phyloP scores from a whole-genome alignment of 2,888 invertebrate species.

The Pseudeuparius sepicola region DNA sequence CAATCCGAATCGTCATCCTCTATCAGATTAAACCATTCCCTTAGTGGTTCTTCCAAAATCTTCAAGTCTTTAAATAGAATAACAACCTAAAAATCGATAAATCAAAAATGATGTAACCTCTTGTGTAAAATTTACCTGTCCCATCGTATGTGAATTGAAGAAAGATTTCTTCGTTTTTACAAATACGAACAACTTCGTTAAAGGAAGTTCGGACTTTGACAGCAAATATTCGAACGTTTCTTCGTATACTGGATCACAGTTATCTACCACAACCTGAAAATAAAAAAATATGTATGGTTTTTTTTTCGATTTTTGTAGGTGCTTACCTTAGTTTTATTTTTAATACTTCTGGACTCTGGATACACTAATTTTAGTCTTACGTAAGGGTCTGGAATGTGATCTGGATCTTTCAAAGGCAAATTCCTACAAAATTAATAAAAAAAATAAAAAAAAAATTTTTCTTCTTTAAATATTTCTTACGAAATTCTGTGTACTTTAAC shows the following conservation, averaged over 20 bases:
- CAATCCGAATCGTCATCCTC: slow-evolving; percentile 26
- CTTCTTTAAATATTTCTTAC: slow-evolving; percentile 55
- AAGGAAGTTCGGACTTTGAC: slow-evolving; percentile 63
- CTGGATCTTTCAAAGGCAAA: slow-evolving; percentile 68
- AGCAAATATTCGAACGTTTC: slow-evolving; percentile 81
- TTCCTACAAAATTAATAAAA: slow-evolving; percentile 44
- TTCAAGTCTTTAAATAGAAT: slow-evolving; percentile 52
- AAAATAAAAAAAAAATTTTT: background rate
- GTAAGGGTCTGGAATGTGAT: slow-evolving; percentile 79
- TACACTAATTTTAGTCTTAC: slow-evolving; percentile 76
- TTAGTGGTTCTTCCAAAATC: slow-evolving; percentile 57
- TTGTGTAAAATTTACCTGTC: slow-evolving; percentile 28
- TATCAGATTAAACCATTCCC: slow-evolving; percentile 57
- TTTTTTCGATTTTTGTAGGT: too few species aligned
- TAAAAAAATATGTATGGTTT: slow-evolving; percentile 1
- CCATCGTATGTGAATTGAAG: slow-evolving; percentile 55
- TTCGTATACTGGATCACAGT: slow-evolving; percentile 79
- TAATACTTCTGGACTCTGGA: slow-evolving; percentile 59
- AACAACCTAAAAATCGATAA: slow-evolving; percentile 44
- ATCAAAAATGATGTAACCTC: background rate
- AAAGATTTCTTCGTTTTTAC: slow-evolving; percentile 74
- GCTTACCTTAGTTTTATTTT: slow-evolving; percentile 39
- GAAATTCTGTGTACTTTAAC: slow-evolving; percentile 77
- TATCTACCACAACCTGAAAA: slow-evolving; percentile 61
- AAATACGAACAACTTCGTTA: slow-evolving; percentile 64